Evolutionary conservation across 2,888 invertebrate species (phyloP).

Genomic region (Tineola bisselliella): DNA sequence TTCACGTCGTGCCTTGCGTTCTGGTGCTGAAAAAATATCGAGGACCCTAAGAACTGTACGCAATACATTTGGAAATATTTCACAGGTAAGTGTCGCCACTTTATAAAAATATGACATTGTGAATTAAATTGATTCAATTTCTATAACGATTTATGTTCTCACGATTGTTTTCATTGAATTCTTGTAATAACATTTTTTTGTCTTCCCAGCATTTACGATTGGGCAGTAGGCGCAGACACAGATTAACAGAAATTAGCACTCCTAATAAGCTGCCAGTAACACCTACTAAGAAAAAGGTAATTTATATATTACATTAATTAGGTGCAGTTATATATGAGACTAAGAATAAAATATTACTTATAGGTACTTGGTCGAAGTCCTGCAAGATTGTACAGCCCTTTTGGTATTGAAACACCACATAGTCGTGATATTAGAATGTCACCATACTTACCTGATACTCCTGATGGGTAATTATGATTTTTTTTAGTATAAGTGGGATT

Average conservation of each 20-base stretch:
- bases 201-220: slow-evolving; percentile 49
- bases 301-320: not conserved
- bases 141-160: too few species aligned
- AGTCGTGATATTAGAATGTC: slow-evolving; percentile 60
- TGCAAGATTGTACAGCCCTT: slow-evolving; percentile 79
- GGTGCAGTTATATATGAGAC: too few species aligned
- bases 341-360: slow-evolving; percentile 20
- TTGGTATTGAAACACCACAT: slow-evolving; percentile 77
- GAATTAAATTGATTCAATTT: too few species aligned
- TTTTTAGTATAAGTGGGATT: too few species aligned
- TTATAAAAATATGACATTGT: too few species aligned
- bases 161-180: not conserved
- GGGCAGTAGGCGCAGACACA: slow-evolving; percentile 50
- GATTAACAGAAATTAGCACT: slow-evolving; percentile 50
- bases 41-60: slow-evolving; percentile 73
- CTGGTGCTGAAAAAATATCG: slow-evolving; percentile 73
- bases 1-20: slow-evolving; percentile 71
- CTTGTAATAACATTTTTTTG: not conserved
- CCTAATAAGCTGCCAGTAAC: slow-evolving; percentile 52
- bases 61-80: slow-evolving; percentile 72
- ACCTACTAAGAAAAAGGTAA: slow-evolving; percentile 53
- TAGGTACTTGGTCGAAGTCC: slow-evolving; percentile 72
- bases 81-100: slow-evolving; percentile 60
- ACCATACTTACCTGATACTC: slow-evolving; percentile 64
- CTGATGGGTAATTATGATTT: slow-evolving; percentile 46